Conservation (phyloP, 1,140 invertebrate species). For the Conopomorpha cramerella region DNA sequence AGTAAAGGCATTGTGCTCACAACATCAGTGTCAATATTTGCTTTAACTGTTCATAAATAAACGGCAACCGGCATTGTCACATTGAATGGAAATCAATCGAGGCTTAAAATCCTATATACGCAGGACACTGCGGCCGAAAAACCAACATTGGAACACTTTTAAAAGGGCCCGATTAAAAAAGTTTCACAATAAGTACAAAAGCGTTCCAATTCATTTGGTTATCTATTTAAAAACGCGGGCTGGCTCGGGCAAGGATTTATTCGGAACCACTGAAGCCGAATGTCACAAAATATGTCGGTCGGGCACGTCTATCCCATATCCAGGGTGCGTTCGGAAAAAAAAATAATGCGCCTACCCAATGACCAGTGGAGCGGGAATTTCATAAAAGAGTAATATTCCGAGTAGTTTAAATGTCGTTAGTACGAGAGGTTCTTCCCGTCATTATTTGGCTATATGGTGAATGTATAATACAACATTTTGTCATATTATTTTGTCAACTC, state of each 20-base stretch:
- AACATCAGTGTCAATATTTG: too few species aligned
- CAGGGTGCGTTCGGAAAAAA: conserved; percentile 25
- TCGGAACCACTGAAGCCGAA: conserved; percentile 50
- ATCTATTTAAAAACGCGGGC: conserved; percentile 58
- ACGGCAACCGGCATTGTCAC: neutral
- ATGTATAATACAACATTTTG: neutral
- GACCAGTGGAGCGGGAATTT: neutral
- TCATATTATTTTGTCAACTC: neutral
- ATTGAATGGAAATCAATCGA: neutral
- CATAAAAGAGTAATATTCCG: neutral
- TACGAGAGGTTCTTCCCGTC: too few species aligned
- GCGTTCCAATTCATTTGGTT: conserved; percentile 55
- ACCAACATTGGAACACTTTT: neutral
- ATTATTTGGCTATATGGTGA: too few species aligned
- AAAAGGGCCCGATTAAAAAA: neutral
- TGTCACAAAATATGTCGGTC: conserved; percentile 47
- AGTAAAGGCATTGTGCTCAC: neutral
- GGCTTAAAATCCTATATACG: neutral
- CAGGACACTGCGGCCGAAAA: neutral
- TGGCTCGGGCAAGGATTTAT: conserved; percentile 34
- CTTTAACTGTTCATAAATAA: too few species aligned
- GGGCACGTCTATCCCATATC: conserved; percentile 28
- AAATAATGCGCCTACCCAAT: neutral
- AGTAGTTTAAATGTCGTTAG: neutral
- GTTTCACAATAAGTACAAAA: conserved; percentile 23